These are phyloP conservation scores for Stigmatopora nigra DNA, from an alignment of 2,113 vertebrate species.

Conservation along the genomic window DNA sequence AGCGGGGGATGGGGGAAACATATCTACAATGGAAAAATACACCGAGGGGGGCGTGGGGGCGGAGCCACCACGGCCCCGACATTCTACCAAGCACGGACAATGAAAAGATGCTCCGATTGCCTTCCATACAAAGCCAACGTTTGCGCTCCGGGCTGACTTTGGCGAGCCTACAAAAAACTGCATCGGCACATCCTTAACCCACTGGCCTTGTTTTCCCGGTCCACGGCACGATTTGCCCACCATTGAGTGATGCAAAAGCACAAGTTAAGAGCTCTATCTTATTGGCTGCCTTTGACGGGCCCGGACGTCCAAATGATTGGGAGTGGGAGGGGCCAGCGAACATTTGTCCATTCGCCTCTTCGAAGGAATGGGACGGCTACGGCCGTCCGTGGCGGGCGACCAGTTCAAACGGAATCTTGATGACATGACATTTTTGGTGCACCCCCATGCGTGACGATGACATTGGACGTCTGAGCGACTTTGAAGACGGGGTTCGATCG, in stretches of 20 bases:
- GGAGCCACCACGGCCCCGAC: slow-evolving; percentile 1
- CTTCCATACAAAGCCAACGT: slow-evolving; percentile 10
- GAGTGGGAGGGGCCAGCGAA: too few species aligned
- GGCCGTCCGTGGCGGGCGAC: neutral
- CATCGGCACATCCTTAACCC: slow-evolving; percentile 64
- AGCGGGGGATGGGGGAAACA: neutral
- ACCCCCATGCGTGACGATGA: too few species aligned
- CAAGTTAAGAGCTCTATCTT: too few species aligned
- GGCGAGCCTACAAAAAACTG: slow-evolving; percentile 28
- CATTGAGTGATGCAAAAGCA: too few species aligned
- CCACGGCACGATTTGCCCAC: neutral
- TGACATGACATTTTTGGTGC: too few species aligned
- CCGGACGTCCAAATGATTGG: neutral
- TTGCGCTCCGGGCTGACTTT: neutral
- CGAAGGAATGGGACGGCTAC: neutral
- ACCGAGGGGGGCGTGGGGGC: neutral
- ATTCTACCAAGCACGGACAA: slow-evolving; percentile 3
- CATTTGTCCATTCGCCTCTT: neutral
- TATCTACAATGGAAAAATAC: slow-evolving; percentile 4
- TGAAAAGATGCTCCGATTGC: slow-evolving; percentile 29
- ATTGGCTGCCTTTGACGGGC: neutral
- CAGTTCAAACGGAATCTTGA: neutral
- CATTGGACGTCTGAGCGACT: too few species aligned
- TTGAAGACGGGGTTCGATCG: too few species aligned
- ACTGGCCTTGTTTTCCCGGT: slow-evolving; percentile 55